Evolutionary conservation across 2,113 vertebrate species (phyloP), one percentile per base, ranked within the genome.

Genomic region (Platichthys stellatus): DNA sequence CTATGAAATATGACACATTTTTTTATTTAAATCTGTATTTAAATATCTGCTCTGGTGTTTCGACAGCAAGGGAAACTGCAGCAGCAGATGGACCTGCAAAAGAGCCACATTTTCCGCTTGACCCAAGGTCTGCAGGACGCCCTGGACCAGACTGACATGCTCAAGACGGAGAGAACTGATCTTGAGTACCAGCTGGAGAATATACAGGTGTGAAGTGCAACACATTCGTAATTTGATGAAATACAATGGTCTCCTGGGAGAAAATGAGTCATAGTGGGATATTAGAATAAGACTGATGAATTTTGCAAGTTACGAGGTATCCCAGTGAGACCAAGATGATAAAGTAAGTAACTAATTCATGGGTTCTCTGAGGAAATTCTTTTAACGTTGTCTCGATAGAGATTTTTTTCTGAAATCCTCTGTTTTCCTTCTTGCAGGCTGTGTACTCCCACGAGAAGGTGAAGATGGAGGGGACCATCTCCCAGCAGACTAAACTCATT

Each of bases 391-490:
- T 71, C 18, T 72, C 76, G 62, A 53, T 26, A 72, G 40, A 57
- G 74, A 26, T 71, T 74, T 78, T 54, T 67, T 47, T 86, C 57
- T 89, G 38, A 83, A 35, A 13, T 43, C 24, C 54, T 76, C 23
- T 69, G 40, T 57, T 78, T 71, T 56, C 66, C 18, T 62, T 79
- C 74, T 81, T 78, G 47, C 89, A 99, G 98, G 98, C 97, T 85
- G 96, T 99, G 47, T 99, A 97, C 90, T 99, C 97, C 83, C 97
- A 99, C 26, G 98, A 99, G 91, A 99, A 99, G 83, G 97, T 99
- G 85, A 99, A 99, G 92, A 98, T 99, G 98, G 98, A 99, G 83
- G 98, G 98, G 64, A 99, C 98, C 40, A 99, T 99, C 92, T 97
- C 98, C 71, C 98, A 99, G 79, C 98, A 99, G 93, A 99, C 97